A percentile compares a stretch with the other conserved stretches of the same genome.
These are phyloP conservation scores for Acanthisitta chloris DNA, from an alignment of 2,113 vertebrate genomes.

Conservation along the genomic window DNA sequence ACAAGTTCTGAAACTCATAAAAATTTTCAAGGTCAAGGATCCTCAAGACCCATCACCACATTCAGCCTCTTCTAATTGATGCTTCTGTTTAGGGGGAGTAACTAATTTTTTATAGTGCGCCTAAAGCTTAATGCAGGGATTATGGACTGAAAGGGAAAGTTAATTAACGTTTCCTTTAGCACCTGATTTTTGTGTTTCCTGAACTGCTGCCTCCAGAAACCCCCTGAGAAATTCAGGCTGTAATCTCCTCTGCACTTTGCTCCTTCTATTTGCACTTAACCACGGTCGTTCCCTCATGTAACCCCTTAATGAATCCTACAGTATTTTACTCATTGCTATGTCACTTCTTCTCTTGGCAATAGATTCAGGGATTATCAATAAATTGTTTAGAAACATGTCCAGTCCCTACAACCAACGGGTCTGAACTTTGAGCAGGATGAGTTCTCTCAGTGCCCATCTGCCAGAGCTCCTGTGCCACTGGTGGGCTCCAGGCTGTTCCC, in stretches of 20 bases:
- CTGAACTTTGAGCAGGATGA: accelerated
- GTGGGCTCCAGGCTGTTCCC: background rate
- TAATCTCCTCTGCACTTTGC: background rate
- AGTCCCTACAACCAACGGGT: accelerated
- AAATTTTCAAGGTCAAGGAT: background rate
- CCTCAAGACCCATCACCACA: background rate
- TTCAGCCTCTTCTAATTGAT: background rate
- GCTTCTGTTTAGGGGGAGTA: background rate
- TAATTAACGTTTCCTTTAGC: background rate
- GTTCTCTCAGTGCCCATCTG: accelerated
- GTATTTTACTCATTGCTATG: background rate
- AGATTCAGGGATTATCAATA: background rate
- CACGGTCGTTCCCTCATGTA: background rate
- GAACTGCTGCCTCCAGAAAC: background rate
- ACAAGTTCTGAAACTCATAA: background rate
- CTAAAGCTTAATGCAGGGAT: background rate
- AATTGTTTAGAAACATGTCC: background rate
- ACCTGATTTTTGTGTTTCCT: background rate
- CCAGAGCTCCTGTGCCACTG: accelerated
- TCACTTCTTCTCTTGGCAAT: background rate
- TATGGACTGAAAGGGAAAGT: background rate
- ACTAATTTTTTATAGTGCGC: background rate
- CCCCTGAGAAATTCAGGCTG: background rate
- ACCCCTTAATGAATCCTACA: background rate
- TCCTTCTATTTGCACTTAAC: background rate